Base-by-base conservation (phyloP, 2,888 invertebrate genomes). In the Aelia acuminata region DNA sequence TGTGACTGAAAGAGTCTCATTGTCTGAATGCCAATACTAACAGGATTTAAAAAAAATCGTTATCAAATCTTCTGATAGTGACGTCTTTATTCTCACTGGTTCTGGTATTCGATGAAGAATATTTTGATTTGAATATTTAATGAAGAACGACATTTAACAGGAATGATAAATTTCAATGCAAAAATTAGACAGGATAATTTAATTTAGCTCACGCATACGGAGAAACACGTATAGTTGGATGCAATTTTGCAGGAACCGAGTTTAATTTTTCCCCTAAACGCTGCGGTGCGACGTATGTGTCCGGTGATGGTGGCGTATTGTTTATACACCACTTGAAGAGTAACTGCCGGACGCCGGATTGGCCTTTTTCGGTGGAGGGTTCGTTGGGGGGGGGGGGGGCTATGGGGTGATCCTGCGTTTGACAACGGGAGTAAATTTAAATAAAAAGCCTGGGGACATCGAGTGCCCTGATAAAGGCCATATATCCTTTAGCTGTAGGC, bases 401-500 rank as follows among this genome's bases (percentile, higher is more conserved):
- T n/a, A n/a, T n/a, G n/a, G n/a, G n/a, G n/a, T n/a, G n/a, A 4
- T n/a, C 20, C 57, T 86, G 86, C 50, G 86, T 86, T 86, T 86
- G 86, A 86, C 86, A 86, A 86, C 84, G 48, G 48, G 63, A 86
- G 86, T 86, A 86, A 86, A 86, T 86, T 86, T 86, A 86, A 86
- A 86, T 86, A 86, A 86, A 86, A 86, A 86, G 63, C 86, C 39
- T n/a, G 86, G 26, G 31, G 63, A 57, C 86, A 86, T 86, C 86
- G 86, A 86, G 86, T 43, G 86, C 53, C 26, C 39, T 57, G 86
- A 86, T 86, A 86, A 86, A 86, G n/a, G 57, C 39, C 86, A 39
- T 50, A 50, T 50, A 50, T 86, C 50, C 50, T 31, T 35, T 31
- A n/a, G 53, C 57, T 22, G 86, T 86, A 47, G 63, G 47, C 57